Base-by-base conservation (phyloP, 2,797 vertebrate species). In the Notolabrus celidotus region DNA sequence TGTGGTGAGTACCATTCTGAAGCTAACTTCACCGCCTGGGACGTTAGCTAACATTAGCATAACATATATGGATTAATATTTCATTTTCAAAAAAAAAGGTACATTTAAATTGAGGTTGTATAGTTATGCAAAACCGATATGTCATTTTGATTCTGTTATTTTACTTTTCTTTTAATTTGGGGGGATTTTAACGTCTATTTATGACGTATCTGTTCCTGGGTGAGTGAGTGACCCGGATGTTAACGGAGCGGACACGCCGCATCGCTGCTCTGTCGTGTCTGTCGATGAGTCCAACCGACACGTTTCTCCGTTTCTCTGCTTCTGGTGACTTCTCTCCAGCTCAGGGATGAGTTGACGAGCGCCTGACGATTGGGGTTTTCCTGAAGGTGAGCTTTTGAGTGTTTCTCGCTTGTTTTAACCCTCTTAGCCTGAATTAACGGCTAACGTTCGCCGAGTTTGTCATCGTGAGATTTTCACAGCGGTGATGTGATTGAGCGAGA, bases 161-260 rank as follows among this genome's bases (percentile, higher is more conserved):
- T 12, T 12, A 2, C 10, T 10, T 33, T 3, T 33, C 4, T 10
- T 33, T 33, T 7, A n/a, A n/a, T 45, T 19, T 45, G 14, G 19
- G 52, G 19, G 22, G 12, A 17, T 4, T 27, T 31, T n/a, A 15
- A 5, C 11, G 8, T 1, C 8, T 2, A n/a, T 33, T 4, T 15
- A 3, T 23, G 1, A 4, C 0, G 23, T 17, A 54, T 0, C 5
- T 0, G 80, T 93, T 94, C 93, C 92, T 39, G 89, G 45, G 74
- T 53, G 36, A 7, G 74, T 53, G 36, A 7, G 51, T 84, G 85
- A 89, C 78, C 91, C 84, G 83, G 85, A 82, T 53, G 67, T 52
- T 69, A 82, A 84, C 65, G 6, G 38, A 36, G 68, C 38, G 75
- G 91, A 94, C 93, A 94, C 92, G 93, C 94, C 84, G 79, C 72